Conservation (phyloP, 2,888 invertebrate genomes). For the Steromphala cineraria region DNA sequence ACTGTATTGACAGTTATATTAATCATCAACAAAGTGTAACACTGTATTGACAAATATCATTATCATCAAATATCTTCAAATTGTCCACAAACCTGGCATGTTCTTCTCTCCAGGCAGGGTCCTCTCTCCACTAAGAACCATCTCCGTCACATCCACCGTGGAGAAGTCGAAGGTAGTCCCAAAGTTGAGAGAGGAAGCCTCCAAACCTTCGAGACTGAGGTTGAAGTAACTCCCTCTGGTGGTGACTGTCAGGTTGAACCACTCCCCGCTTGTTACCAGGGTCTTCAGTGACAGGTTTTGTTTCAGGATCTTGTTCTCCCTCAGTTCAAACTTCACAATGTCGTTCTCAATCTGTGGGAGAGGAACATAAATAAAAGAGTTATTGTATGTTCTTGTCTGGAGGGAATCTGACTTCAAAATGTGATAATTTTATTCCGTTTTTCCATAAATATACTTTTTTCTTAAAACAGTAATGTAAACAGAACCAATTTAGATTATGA, state of each 20-base stretch:
- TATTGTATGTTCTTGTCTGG: too few species aligned
- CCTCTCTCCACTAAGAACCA: constrained; percentile 82
- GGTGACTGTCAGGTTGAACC: constrained; percentile 89
- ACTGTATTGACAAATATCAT: too few species aligned
- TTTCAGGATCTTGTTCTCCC: constrained; percentile 26
- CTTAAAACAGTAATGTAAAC: too few species aligned
- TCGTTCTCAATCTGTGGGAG: constrained; percentile 53
- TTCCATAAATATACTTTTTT: too few species aligned
- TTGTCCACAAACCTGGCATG: neutral
- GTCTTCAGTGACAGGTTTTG: constrained; percentile 62
- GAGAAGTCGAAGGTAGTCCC: constrained; percentile 88
- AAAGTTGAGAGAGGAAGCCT: constrained; percentile 77
- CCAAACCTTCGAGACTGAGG: constrained; percentile 84
- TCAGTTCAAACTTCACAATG: constrained; percentile 46
- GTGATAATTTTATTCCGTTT: too few species aligned
- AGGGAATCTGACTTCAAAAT: too few species aligned
- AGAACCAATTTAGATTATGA: too few species aligned
- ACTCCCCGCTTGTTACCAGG: constrained; percentile 85
- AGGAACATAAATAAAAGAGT: too few species aligned
- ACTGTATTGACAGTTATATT: too few species aligned
- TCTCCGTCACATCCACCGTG: constrained; percentile 89
- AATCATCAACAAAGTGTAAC: too few species aligned
- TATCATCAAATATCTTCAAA: too few species aligned
- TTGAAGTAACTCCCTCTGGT: constrained; percentile 44
- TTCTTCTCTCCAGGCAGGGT: constrained; percentile 18